Percentiles rank a stretch among this genome's conserved stretches.
phyloP scores from a whole-genome alignment of 2,113 vertebrate species.

The Anarrhichthys ocellatus region DNA sequence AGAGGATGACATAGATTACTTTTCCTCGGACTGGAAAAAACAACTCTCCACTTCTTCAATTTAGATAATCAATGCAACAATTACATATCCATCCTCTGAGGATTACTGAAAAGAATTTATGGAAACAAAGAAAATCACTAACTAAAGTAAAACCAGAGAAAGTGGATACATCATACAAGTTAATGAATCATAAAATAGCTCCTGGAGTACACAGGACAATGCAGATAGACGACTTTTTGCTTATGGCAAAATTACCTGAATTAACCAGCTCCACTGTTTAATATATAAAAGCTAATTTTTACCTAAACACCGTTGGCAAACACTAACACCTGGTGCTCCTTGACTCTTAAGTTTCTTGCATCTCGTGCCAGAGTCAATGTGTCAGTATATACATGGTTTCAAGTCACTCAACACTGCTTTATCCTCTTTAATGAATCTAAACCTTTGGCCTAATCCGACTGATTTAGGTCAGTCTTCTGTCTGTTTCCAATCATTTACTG shows the following conservation, averaged over 20 bases:
- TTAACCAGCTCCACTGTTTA: neutral
- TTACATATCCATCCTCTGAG: neutral
- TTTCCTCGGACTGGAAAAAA: neutral
- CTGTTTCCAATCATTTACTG: slow-evolving; percentile 74
- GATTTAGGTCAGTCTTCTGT: slow-evolving; percentile 53
- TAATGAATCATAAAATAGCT: slow-evolving; percentile 3
- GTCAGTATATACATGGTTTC: slow-evolving; percentile 51
- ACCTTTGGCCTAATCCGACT: slow-evolving; percentile 45
- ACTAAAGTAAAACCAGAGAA: slow-evolving; percentile 37
- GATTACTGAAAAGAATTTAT: neutral
- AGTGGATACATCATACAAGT: slow-evolving; percentile 6
- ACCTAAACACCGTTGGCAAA: neutral
- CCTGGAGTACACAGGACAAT: neutral
- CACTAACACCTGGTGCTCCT: slow-evolving; percentile 27
- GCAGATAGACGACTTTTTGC: slow-evolving; percentile 1
- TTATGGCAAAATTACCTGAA: slow-evolving; percentile 5
- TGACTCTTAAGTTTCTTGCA: slow-evolving; percentile 13
- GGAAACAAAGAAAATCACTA: slow-evolving; percentile 12
- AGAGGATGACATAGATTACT: neutral
- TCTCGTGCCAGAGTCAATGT: neutral
- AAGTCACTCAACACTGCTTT: slow-evolving; percentile 43
- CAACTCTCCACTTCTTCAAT: neutral
- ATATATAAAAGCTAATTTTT: slow-evolving; percentile 26
- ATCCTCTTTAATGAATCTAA: slow-evolving; percentile 52
- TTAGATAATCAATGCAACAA: neutral